Evolutionary conservation across 2,797 vertebrate genomes (phyloP), one percentile per base, ranked within the genome.

Genomic region (Enteromius trimaculatus): DNA sequence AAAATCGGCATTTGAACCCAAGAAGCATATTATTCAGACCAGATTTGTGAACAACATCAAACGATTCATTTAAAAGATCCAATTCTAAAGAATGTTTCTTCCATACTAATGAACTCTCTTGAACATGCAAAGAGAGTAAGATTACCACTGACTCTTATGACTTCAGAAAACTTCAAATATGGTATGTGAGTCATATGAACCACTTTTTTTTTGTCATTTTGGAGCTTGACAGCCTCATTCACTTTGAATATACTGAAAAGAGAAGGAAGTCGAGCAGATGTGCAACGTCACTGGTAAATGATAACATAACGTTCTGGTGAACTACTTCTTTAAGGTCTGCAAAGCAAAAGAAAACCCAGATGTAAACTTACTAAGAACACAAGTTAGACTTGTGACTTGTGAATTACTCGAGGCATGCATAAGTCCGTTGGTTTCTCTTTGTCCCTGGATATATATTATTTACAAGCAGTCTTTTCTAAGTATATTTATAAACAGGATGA

Each of bases 351-450:
- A 21, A 55, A 34, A 58, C 13, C 26, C 9, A 72, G 8, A n/a
- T 14, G 21, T 39, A 39, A 39, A 58, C 3, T 58, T 76, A 17
- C 31, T 14, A 39, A 58, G n/a, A 76, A 39, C 31, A 21, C 64
- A 39, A 39, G 51, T 58, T 39, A 58, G 21, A 76, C 51, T n/a
- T 37, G 17, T n/a, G 21, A 75, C 51, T n/a, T 34, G 19, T n/a
- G 29, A 34, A 74, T 74, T n/a, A 74, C 72, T 76, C 23, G 31
- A 76, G 34, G 53, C 34, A 58, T 75, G 34, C 29, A 58, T 39
- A 58, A 76, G 51, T 77, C 23, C 5, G 19, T 13, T 77, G 23
- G 55, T 23, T 78, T 65, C 26, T 44, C 17, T 78, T 65, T 64
- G 23, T 29, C 55, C 39, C 17, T 7, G 23, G 9, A 78, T 34